Conservation (phyloP, 2,888 invertebrate species). For the Venusia cambrica region DNA sequence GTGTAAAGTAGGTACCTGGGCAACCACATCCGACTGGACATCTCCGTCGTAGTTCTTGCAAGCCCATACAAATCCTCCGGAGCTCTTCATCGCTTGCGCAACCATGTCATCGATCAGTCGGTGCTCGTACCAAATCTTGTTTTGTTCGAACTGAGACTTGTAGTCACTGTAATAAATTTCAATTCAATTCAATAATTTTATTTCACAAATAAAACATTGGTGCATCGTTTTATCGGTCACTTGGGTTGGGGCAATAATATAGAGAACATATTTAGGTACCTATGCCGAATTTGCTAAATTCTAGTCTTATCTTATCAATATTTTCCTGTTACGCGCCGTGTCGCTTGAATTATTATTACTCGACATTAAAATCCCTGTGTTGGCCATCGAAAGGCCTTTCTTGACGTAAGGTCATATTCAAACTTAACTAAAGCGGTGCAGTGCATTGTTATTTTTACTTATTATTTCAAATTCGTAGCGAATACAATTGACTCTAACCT, state of each 20-base stretch:
- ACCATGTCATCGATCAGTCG: constrained; percentile 96
- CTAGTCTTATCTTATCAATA: no score
- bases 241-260: no score
- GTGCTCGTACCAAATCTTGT: constrained; percentile 95
- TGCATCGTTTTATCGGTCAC: no score
- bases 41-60: constrained; percentile 97
- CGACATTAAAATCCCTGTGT: constrained; percentile 15
- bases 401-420: neutral
- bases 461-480: no score
- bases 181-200: no score
- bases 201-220: no score
- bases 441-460: constrained; percentile 3
- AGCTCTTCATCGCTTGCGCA: constrained; percentile 90
- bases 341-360: no score
- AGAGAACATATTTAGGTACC: no score
- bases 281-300: no score
- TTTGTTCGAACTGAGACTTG: constrained; percentile 86
- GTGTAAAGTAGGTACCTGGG: no score
- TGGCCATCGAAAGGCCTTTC: neutral
- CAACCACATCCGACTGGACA: constrained; percentile 94
- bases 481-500: constrained; percentile 19
- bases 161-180: constrained; percentile 85
- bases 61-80: constrained; percentile 94
- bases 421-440: neutral
- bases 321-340: no score